Evolutionary conservation across 2,113 vertebrate genomes (phyloP).

Genomic region (Aviceda subcristata): DNA sequence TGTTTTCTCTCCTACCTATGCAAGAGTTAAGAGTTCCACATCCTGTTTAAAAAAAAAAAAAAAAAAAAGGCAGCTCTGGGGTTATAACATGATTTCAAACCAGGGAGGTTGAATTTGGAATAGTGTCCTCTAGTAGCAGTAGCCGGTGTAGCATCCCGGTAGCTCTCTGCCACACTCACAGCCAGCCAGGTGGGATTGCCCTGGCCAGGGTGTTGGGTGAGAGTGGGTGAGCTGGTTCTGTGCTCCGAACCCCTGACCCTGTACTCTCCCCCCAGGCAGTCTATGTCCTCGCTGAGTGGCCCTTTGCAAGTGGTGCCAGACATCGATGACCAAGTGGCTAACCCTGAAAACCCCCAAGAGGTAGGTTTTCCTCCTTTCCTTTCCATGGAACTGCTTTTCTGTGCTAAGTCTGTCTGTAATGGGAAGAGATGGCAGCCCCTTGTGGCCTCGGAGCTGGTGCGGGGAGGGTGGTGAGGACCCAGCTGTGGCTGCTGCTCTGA

Average conservation of each 20-base stretch:
- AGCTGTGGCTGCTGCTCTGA: accelerated
- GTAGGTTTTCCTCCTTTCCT: slow-evolving; percentile 65
- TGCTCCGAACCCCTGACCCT: neutral
- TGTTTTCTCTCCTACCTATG: neutral
- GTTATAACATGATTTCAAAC: neutral
- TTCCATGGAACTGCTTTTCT: neutral
- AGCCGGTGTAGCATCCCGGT: neutral
- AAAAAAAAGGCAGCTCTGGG: neutral
- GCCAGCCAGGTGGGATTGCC: neutral
- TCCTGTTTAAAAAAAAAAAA: neutral
- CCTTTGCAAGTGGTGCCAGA: slow-evolving; percentile 97
- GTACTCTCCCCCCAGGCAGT: slow-evolving; percentile 81
- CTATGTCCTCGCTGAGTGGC: slow-evolving; percentile 92
- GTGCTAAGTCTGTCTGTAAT: neutral
- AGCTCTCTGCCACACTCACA: accelerated
- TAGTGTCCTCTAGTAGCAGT: neutral
- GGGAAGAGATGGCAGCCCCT: neutral
- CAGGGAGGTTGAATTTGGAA: neutral
- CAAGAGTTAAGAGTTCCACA: neutral
- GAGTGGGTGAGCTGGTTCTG: neutral
- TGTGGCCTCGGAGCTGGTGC: neutral
- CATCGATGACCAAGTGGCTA: slow-evolving; percentile 94
- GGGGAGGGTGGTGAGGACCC: neutral
- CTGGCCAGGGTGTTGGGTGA: neutral
- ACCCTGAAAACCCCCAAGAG: slow-evolving; percentile 89